Percentiles rank a stretch among this genome's conserved stretches.
These are phyloP conservation scores for Rhagophthalmus giganteus DNA, from an alignment of 2,888 invertebrate species.

Conservation along the genomic window DNA sequence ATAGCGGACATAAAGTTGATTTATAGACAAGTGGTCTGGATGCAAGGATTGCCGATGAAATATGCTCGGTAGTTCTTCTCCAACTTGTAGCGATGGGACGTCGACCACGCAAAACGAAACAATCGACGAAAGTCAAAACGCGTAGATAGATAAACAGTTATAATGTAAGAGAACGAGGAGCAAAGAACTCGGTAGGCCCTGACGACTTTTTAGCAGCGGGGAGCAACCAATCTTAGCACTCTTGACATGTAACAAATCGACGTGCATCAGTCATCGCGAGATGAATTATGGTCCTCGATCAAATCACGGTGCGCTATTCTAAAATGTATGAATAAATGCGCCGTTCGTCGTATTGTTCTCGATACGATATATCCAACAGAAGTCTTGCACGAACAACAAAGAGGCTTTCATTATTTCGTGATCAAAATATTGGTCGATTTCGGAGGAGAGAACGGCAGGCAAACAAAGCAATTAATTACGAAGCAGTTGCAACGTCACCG, in stretches of 20 bases:
- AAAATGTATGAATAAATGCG: slow-evolving; percentile 20
- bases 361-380: slow-evolving; percentile 1
- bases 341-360: slow-evolving; percentile 8
- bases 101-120: not conserved
- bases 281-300: slow-evolving; percentile 45
- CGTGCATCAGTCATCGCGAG: slow-evolving; percentile 52
- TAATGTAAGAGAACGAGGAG: slow-evolving; percentile 15
- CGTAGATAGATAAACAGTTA: slow-evolving; percentile 4
- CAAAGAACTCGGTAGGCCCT: slow-evolving; percentile 44
- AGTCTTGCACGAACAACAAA: not conserved
- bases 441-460: slow-evolving; percentile 10
- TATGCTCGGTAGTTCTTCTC: slow-evolving; percentile 28
- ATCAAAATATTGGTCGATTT: slow-evolving; percentile 25
- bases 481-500: slow-evolving; percentile 32
- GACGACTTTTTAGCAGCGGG: slow-evolving; percentile 52
- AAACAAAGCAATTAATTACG: slow-evolving; percentile 31
- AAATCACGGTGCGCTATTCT: slow-evolving; percentile 25
- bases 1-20: slow-evolving; percentile 31
- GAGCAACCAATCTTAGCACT: slow-evolving; percentile 52
- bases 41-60: slow-evolving; percentile 27
- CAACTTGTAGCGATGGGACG: not conserved
- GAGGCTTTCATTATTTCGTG: slow-evolving; percentile 17
- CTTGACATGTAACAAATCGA: slow-evolving; percentile 54
- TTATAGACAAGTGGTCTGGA: slow-evolving; percentile 30
- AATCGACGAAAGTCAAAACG: not conserved